Evolutionary conservation across 2,113 vertebrate species (phyloP), one percentile per base, ranked within the genome.

Genomic region (Rhinogobius similis): DNA sequence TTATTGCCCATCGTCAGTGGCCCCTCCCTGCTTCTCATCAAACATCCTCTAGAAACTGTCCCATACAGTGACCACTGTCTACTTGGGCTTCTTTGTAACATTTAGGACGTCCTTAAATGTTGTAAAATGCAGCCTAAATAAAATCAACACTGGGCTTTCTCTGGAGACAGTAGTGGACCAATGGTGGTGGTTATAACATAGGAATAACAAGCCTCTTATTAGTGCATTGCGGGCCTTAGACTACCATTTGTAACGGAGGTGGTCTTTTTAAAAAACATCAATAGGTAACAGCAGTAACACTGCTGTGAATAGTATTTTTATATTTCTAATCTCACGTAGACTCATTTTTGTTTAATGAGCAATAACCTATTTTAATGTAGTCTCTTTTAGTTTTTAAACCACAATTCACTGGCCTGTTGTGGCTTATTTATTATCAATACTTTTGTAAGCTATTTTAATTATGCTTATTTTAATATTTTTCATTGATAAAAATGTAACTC

Each of bases 11-110:
- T 24, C 39, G 64, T 14, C 38, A 41, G 29, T 39, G 61, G 23
- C 69, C 68, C 76, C 78, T 87, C 78, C 76, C 81, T 81, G 68
- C 56, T 56, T 46, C n/a, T 68, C 32, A 21, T 67, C 50, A 61
- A 48, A 21, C 38, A 68, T 76, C 62, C 21, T 11, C 18, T 18
- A 9, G 27, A 3, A 16, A 1, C 32, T 41, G 38, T 23, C n/a
- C n/a, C 59, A 10, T 21, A 23, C 36, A 24, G 0, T 63, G 13
- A 63, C 62, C 55, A 58, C 24, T 58, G 6, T 58, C 26, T 20
- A 10, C 6, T 29, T 32, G 55, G 18, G 29, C 58, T 38, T 12
- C 14, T 38, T 12, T 61, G 29, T 61, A 18, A 61, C 58, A 29
- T 36, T 20, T 61, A 3, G 58, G 18, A 36, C 58, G 21, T 36